These are phyloP conservation scores for Oncorhynchus nerka DNA, from an alignment of 2,113 vertebrate genomes.

Conservation along the genomic window DNA sequence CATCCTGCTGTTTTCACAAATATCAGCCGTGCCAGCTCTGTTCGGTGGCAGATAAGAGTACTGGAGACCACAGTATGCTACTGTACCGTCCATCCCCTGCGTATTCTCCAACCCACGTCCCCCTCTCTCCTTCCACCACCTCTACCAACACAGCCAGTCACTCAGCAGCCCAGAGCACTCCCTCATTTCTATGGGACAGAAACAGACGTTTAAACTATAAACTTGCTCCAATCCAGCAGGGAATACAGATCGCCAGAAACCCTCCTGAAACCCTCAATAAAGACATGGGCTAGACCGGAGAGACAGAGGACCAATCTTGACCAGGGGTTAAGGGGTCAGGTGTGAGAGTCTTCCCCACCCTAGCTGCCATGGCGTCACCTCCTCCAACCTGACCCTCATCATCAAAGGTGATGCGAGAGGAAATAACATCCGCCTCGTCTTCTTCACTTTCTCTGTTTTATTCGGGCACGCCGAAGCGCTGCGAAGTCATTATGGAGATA, in stretches of 20 bases:
- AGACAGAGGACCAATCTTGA: background rate
- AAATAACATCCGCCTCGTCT: background rate
- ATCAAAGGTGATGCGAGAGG: background rate
- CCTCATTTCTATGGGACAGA: slow-evolving; percentile 48
- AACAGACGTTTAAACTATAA: slow-evolving; percentile 38
- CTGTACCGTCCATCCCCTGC: background rate
- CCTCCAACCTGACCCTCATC: background rate
- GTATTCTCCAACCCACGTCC: slow-evolving; percentile 25
- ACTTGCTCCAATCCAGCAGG: background rate
- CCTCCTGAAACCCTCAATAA: background rate
- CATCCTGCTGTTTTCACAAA: slow-evolving; percentile 28
- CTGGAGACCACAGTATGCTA: slow-evolving; percentile 28
- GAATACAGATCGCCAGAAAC: background rate
- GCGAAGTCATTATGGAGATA: slow-evolving; percentile 45
- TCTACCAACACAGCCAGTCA: slow-evolving; percentile 10
- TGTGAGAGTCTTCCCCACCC: background rate
- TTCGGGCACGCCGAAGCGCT: slow-evolving; percentile 24
- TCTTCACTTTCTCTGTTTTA: slow-evolving; percentile 3
- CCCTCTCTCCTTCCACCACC: slow-evolving; percentile 31
- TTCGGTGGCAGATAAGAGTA: slow-evolving; percentile 26
- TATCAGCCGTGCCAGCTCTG: slow-evolving; percentile 45
- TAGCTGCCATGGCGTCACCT: background rate
- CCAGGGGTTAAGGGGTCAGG: background rate
- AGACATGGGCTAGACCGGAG: background rate
- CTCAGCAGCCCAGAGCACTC: slow-evolving; percentile 39